A percentile compares a stretch with the other conserved stretches of the same genome.
Evolutionary conservation across 2,888 invertebrate species (phyloP).

Genomic region (Amblyjoppa proteus): DNA sequence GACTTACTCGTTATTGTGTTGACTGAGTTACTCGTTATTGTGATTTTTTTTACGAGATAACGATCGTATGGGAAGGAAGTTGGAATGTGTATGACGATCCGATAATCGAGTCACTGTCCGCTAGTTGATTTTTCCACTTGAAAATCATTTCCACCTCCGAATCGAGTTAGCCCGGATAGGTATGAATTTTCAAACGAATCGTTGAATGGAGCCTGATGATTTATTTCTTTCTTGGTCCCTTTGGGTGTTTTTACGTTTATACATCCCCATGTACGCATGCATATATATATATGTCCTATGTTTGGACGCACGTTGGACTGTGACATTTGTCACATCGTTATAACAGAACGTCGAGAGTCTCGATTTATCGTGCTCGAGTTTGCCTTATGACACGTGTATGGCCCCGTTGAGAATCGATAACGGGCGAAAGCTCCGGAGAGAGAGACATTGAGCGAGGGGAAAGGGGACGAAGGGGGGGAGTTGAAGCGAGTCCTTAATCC

Average conservation of each 20-base stretch:
- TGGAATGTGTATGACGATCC: background rate
- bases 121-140: background rate
- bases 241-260: background rate
- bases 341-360: conserved; percentile 36
- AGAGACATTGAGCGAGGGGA: conserved; percentile 8
- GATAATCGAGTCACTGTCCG: background rate
- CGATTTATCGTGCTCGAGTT: conserved; percentile 43
- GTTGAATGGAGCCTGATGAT: background rate
- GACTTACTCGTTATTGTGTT: too few species aligned
- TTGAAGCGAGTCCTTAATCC: conserved; percentile 57
- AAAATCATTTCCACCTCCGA: background rate
- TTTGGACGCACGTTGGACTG: conserved; percentile 5
- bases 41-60: background rate
- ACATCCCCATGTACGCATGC: too few species aligned
- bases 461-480: background rate
- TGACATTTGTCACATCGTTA: conserved; percentile 50
- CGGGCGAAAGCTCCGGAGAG: conserved; percentile 23
- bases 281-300: background rate
- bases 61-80: background rate
- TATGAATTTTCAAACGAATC: background rate
- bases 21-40: too few species aligned
- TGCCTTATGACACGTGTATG: conserved; percentile 55
- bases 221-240: background rate
- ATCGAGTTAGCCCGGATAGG: background rate
- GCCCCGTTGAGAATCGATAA: conserved; percentile 56